Evolutionary conservation across 1,140 invertebrate species (phyloP).

Genomic region (Cydia amplana): DNA sequence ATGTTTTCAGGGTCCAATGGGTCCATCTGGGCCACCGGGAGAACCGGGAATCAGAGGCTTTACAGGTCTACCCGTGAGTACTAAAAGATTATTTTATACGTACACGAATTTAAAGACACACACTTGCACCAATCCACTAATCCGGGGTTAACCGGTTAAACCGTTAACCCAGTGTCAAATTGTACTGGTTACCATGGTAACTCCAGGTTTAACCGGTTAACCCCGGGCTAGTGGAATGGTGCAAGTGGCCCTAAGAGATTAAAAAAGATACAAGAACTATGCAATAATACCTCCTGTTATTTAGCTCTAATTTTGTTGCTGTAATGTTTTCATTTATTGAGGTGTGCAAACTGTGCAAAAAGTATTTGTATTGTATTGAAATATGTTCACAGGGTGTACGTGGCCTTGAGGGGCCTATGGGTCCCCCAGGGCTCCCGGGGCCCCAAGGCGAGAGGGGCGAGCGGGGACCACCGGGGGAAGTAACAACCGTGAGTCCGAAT

Average conservation of each 20-base stretch:
- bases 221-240: too few species aligned
- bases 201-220: too few species aligned
- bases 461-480: conserved; percentile 47
- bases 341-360: too few species aligned
- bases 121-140: too few species aligned
- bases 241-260: too few species aligned
- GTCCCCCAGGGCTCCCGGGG: conserved; percentile 47
- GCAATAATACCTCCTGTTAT: background rate
- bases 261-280: too few species aligned
- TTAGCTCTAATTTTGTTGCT: conserved; percentile 18
- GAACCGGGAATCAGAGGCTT: conserved; percentile 51
- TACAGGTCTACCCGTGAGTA: conserved; percentile 56
- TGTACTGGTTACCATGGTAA: too few species aligned
- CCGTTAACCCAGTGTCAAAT: too few species aligned
- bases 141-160: too few species aligned
- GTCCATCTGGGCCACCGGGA: conserved; percentile 52
- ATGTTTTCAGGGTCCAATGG: conserved; percentile 55
- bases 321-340: too few species aligned
- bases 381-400: conserved; percentile 66
- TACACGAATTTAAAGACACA: too few species aligned
- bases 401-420: conserved; percentile 51
- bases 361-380: too few species aligned
- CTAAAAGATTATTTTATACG: background rate
- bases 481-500: conserved; percentile 49
- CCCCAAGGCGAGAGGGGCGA: conserved; percentile 60